These are phyloP conservation scores for Harpalus rufipes DNA, from an alignment of 2,888 invertebrate genomes.

Conservation along the genomic window DNA sequence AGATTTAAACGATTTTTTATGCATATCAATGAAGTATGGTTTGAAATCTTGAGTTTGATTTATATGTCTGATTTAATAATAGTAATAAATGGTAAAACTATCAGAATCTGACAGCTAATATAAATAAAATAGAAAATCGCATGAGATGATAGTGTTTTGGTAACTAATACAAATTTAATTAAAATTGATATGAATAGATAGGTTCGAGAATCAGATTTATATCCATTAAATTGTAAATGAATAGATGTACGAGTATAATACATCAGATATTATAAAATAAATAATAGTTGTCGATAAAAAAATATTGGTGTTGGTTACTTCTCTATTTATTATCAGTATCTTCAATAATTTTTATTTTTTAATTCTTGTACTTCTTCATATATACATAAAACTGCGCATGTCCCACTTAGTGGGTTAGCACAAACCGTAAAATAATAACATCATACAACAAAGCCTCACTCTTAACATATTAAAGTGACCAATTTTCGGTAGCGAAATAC, in stretches of 20 bases:
- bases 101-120: constrained; percentile 11
- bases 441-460: too few species aligned
- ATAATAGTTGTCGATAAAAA: neutral
- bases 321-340: too few species aligned
- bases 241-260: neutral
- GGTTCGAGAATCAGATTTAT: constrained; percentile 6
- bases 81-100: constrained; percentile 44
- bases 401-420: too few species aligned
- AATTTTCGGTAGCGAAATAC: too few species aligned
- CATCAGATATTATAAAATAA: neutral
- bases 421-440: too few species aligned
- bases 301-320: too few species aligned
- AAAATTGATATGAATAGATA: constrained; percentile 2
- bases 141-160: constrained; percentile 6
- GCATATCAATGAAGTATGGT: constrained; percentile 17
- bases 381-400: too few species aligned
- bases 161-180: constrained; percentile 16
- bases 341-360: too few species aligned
- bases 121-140: constrained; percentile 35
- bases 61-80: constrained; percentile 35
- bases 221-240: neutral
- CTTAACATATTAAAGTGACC: too few species aligned
- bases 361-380: too few species aligned
- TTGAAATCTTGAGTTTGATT: constrained; percentile 25
- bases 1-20: constrained; percentile 45